Base-by-base conservation (phyloP, 2,113 vertebrate species). In the Bucco capensis region DNA sequence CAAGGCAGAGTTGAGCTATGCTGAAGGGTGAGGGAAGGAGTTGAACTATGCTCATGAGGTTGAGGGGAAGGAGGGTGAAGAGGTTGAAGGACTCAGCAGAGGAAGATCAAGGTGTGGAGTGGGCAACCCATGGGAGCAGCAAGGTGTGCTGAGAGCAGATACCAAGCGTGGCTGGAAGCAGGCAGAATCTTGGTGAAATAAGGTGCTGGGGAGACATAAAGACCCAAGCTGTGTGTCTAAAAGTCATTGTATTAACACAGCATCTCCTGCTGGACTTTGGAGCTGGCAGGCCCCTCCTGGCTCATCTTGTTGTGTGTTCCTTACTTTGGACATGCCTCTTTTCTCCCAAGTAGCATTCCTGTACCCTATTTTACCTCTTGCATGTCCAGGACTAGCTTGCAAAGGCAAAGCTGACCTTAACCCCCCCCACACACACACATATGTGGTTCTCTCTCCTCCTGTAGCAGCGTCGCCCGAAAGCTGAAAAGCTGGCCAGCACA, bases 401-500 rank as follows among this genome's bases (percentile, higher is more conserved):
- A 21, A 6, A 57, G 58, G 50, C n/a, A 18, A n/a, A 35, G 65
- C 51, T 6, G 25, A 19, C 82, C 74, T 23, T 30, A n/a, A n/a
- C n/a, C n/a, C n/a, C n/a, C n/a, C 50, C 46, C 72, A 9, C 35
- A 9, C n/a, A n/a, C n/a, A n/a, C n/a, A 23, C 7, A 22, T 3
- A 4, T 46, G 14, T 16, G 15, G 42, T 28, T 84, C 65, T 90
- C 66, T 35, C 35, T 50, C 82, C 64, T 17, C 17, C 54, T 64
- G 58, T 44, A 97, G 96, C 96, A 97, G 97, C 95, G 95, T 97
- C 96, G 97, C 96, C 96, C 94, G 7, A 81, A 94, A 86, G 95
- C 97, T 86, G 96, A 96, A 94, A 99, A 98, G 88, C 97, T 98
- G 99, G 98, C 98, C 97, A 96, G 98, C 49, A 81, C 98, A 60